A percentile compares a stretch with the other conserved stretches of the same genome.
These are phyloP conservation scores for Cryptoblepharus egeriae DNA, from an alignment of 2,797 vertebrate species.

Conservation along the genomic window DNA sequence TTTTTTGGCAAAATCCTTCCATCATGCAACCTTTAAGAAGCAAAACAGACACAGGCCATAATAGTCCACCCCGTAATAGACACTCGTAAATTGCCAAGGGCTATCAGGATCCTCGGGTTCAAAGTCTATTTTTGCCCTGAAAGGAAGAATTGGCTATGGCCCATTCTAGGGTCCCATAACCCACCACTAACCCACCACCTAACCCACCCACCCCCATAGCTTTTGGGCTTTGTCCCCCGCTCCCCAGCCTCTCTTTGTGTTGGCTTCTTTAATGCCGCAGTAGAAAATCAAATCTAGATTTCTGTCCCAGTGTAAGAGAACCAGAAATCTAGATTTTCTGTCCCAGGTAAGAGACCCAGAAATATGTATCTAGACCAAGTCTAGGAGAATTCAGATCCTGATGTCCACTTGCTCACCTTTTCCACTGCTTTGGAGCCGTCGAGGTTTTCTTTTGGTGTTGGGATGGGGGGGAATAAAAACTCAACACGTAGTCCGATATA, in stretches of 20 bases:
- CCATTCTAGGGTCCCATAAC: slow-evolving; percentile 15
- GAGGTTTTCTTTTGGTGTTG: slow-evolving; percentile 47
- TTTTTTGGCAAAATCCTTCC: slow-evolving; percentile 25
- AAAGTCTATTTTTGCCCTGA: slow-evolving; percentile 56
- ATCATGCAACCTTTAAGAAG: slow-evolving; percentile 28
- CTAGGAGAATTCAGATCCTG: slow-evolving; percentile 1
- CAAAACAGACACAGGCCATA: slow-evolving; percentile 28
- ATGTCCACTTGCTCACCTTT: slow-evolving; percentile 69
- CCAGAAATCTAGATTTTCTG: too few species aligned
- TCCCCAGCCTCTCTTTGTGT: too few species aligned
- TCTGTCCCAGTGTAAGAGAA: slow-evolving; percentile 54
- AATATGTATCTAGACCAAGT: not conserved
- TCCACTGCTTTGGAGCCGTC: slow-evolving; percentile 61
- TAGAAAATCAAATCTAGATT: not conserved
- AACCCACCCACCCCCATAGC: slow-evolving; percentile 13
- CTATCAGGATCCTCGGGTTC: slow-evolving; percentile 50
- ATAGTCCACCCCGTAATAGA: slow-evolving; percentile 18
- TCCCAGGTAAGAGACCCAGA: slow-evolving; percentile 67
- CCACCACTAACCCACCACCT: slow-evolving; percentile 16
- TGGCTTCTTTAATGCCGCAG: slow-evolving; percentile 32
- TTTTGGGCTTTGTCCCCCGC: too few species aligned
- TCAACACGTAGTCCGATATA: not conserved
- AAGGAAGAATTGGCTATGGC: slow-evolving; percentile 32
- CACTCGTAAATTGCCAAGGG: slow-evolving; percentile 46
- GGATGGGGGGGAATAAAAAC: not conserved